Percentiles rank a stretch among this genome's conserved stretches.
Evolutionary conservation across 2,797 vertebrate species (phyloP).

Genomic region (Rhynchonycteris naso): DNA sequence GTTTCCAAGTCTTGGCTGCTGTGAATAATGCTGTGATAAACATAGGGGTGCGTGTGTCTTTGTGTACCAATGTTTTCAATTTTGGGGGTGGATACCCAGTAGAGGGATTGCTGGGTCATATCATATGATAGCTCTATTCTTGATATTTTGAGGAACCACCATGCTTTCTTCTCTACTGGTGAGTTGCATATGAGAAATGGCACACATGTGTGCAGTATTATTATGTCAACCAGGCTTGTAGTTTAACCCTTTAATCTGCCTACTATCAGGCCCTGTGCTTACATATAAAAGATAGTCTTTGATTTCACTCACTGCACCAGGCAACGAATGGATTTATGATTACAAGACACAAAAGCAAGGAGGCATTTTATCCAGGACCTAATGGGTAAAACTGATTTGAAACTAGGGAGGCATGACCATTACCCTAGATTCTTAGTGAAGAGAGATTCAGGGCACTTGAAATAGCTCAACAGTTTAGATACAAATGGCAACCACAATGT

Average conservation of each 20-base stretch:
- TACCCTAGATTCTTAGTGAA: background rate
- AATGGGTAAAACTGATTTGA: background rate
- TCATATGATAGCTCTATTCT: too few relatives aligned
- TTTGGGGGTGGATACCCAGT: too few relatives aligned
- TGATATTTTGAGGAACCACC: too few relatives aligned
- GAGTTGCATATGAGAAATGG: background rate
- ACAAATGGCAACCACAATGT: background rate
- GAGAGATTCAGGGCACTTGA: slow-evolving; percentile 43
- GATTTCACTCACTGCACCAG: background rate
- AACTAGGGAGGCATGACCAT: background rate
- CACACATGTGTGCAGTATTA: too few relatives aligned
- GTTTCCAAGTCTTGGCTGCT: too few relatives aligned
- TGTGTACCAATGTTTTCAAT: too few relatives aligned
- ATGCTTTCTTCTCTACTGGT: background rate
- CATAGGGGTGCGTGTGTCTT: too few relatives aligned
- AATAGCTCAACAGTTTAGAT: slow-evolving; percentile 56
- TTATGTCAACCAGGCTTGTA: background rate
- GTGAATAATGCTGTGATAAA: too few relatives aligned
- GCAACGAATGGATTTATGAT: background rate
- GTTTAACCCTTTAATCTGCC: background rate
- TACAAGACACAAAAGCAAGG: background rate
- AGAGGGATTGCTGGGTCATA: too few relatives aligned
- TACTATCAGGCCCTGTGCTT: background rate
- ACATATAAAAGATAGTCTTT: background rate
- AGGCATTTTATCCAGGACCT: background rate